Evolutionary conservation across 2,888 invertebrate genomes (phyloP), one percentile per base, ranked within the genome.

Genomic region (Habroteleia sp.): DNA sequence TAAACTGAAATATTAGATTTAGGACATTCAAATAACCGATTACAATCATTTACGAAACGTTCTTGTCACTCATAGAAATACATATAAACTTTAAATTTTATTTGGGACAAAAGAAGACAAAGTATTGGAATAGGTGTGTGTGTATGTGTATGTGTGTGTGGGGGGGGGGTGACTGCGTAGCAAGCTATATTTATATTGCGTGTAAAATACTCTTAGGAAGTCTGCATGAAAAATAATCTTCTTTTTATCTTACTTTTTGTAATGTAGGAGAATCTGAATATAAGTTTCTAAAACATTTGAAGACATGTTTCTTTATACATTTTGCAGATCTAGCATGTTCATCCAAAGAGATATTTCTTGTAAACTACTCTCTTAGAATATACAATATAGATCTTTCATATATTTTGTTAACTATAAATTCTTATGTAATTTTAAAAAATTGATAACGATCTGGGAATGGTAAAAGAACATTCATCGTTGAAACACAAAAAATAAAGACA

Each of bases 401-500:
- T n/a, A n/a, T n/a, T n/a, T n/a, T n/a, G n/a, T n/a, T n/a, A n/a
- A n/a, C n/a, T n/a, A n/a, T n/a, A n/a, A n/a, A n/a, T n/a, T n/a
- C n/a, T n/a, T n/a, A n/a, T n/a, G n/a, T n/a, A n/a, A n/a, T 60
- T 10, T 56, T 37, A 13, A 39, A 42, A 37, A 13, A 14, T 29
- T 42, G 20, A 31, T 63, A 75, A 50, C 20, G 46, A 48, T 83
- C 79, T 80, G 81, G 85, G 86, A 83, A 88, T 85, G 88, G 84
- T 85, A 86, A 88, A 87, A 85, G 81, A 88, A 86, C 84, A 85
- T 86, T 87, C 84, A 85, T 88, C 86, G 86, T 85, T 85, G 80
- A 79, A 74, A 78, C 80, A 60, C 56, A 77, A 63, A 75, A 54
- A 72, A 77, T 41, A 41, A 75, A 60, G 56, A 76, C 78, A 66